phyloP scores from a whole-genome alignment of 2,797 vertebrate genomes.

The Hoplostethus mediterraneus region DNA sequence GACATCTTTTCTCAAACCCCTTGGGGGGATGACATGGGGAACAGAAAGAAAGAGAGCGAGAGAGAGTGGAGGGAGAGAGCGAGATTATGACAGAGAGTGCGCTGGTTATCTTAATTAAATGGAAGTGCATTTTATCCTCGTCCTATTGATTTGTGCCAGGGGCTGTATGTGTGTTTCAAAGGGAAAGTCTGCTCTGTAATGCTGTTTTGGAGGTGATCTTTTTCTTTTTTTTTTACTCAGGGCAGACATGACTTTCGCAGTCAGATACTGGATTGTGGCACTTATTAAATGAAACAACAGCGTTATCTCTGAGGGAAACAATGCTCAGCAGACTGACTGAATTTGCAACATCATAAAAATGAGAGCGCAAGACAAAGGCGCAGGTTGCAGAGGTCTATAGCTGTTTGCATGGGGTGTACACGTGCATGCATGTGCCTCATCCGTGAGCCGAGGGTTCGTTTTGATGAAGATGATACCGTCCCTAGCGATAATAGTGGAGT shows the following conservation, averaged over 20 bases:
- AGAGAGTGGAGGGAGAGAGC: conserved; percentile 43
- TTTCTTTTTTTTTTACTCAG: conserved; percentile 21
- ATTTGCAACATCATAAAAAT: conserved; percentile 29
- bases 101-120: conserved; percentile 84
- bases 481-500: conserved; percentile 19
- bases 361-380: not conserved
- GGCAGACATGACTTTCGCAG: conserved; percentile 41
- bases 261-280: conserved; percentile 11
- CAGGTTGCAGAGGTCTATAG: conserved; percentile 40
- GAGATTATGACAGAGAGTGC: conserved; percentile 69
- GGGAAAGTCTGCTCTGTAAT: conserved; percentile 39
- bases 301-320: conserved; percentile 42
- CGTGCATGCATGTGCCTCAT: not conserved
- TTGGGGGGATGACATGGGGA: conserved; percentile 59
- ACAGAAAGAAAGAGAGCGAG: conserved; percentile 20
- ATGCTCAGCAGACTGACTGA: conserved; percentile 37
- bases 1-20: conserved; percentile 64
- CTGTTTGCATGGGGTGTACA: conserved; percentile 15
- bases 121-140: conserved; percentile 76
- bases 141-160: conserved; percentile 74
- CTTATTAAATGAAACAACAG: conserved; percentile 46
- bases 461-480: conserved; percentile 31
- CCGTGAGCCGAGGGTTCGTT: conserved; percentile 11
- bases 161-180: conserved; percentile 68
- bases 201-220: conserved; percentile 33